These are phyloP conservation scores for Neomorphus geoffroyi DNA, from an alignment of 2,797 vertebrate genomes.

Conservation along the genomic window DNA sequence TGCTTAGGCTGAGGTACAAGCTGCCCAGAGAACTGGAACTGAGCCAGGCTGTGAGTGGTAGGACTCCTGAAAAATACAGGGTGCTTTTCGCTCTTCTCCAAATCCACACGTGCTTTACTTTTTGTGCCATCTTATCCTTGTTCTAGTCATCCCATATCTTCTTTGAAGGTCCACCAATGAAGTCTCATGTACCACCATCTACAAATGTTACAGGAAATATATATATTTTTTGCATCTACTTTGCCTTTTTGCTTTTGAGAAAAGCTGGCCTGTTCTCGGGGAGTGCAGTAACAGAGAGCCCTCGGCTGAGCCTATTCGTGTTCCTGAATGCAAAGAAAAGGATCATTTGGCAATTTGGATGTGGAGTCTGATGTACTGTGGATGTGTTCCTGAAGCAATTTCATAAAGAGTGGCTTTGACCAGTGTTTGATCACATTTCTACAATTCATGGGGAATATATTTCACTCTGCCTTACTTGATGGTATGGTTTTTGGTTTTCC, in stretches of 20 bases:
- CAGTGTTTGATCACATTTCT: neutral
- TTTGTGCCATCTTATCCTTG: neutral
- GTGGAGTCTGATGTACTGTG: too few relatives aligned
- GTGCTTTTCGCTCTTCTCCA: neutral
- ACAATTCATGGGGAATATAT: neutral
- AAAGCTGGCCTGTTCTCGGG: neutral
- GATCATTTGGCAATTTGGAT: fast-evolving
- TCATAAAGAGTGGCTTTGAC: neutral
- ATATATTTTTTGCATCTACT: neutral
- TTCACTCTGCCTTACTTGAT: neutral
- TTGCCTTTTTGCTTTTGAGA: neutral
- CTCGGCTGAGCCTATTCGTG: fast-evolving
- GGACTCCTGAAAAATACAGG: fast-evolving
- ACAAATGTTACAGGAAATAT: neutral
- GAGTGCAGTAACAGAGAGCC: neutral
- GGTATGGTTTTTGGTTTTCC: neutral
- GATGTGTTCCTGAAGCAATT: neutral
- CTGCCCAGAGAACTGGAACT: neutral
- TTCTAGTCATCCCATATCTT: neutral
- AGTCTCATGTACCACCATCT: neutral
- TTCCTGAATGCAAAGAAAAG: neutral
- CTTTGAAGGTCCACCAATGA: neutral
- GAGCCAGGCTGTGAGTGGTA: neutral
- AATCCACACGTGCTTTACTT: neutral
- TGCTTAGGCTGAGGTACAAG: neutral